Evolutionary conservation across 2,113 vertebrate genomes (phyloP).

Genomic region (Micronycteris hirsuta): DNA sequence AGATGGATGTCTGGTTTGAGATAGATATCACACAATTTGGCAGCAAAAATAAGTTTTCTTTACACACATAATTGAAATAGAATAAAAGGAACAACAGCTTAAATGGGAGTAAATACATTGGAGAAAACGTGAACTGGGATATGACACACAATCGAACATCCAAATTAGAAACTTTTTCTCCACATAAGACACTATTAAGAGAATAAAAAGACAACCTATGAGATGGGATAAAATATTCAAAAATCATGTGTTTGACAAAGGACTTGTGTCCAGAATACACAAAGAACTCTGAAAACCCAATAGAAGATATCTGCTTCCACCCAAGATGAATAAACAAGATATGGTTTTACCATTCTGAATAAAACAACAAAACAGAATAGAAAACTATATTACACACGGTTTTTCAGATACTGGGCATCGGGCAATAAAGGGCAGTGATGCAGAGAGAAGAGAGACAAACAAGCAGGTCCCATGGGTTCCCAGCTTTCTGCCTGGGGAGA

Average conservation of each 20-base stretch:
- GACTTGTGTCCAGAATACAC: neutral
- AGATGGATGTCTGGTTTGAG: neutral
- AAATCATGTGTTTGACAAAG: neutral
- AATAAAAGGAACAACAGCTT: neutral
- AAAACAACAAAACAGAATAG: neutral
- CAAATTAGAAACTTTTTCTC: neutral
- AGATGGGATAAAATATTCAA: neutral
- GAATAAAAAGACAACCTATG: neutral
- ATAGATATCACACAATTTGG: neutral
- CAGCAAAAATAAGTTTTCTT: neutral
- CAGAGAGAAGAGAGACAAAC: neutral
- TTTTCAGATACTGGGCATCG: neutral
- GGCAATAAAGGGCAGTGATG: neutral
- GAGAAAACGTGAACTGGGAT: neutral
- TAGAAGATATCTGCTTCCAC: neutral
- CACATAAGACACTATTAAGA: neutral
- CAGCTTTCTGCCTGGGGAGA: neutral
- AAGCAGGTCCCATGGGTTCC: neutral
- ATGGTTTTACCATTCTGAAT: neutral
- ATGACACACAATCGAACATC: neutral
- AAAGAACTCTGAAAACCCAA: neutral
- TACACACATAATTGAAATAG: neutral
- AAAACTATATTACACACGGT: neutral
- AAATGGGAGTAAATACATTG: neutral
- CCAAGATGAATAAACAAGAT: neutral